A percentile compares a stretch with the other conserved stretches of the same genome.
Conservation (phyloP, 2,888 invertebrate genomes). For the Chymomyza caudatula region DNA sequence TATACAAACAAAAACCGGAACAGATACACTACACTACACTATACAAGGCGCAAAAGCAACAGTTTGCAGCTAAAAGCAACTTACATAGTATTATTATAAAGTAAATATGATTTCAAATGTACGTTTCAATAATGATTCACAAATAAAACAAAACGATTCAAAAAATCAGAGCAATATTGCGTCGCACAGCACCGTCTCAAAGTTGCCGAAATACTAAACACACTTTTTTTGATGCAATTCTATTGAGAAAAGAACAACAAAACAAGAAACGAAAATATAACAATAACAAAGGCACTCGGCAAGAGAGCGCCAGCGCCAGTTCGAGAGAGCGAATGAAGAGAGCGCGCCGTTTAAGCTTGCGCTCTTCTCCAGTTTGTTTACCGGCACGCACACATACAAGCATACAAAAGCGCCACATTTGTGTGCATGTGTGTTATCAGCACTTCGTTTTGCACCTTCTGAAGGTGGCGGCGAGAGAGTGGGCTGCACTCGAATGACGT, state of each 20-base stretch:
- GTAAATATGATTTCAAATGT: neutral
- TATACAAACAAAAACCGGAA: neutral
- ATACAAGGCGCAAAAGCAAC: too few relatives aligned
- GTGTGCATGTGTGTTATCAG: slow-evolving; percentile 47
- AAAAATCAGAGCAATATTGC: slow-evolving; percentile 45
- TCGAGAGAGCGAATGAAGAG: slow-evolving; percentile 27
- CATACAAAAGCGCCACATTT: neutral
- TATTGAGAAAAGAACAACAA: slow-evolving; percentile 38
- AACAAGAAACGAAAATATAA: slow-evolving; percentile 12
- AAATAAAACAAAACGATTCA: neutral
- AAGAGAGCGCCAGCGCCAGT: slow-evolving; percentile 29
- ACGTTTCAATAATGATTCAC: neutral
- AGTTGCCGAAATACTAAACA: slow-evolving; percentile 69
- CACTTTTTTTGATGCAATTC: slow-evolving; percentile 65
- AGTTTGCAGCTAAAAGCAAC: neutral
- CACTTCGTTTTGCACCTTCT: slow-evolving; percentile 45
- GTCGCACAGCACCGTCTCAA: slow-evolving; percentile 61
- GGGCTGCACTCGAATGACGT: slow-evolving; percentile 42
- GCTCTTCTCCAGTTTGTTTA: slow-evolving; percentile 54
- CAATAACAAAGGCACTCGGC: slow-evolving; percentile 28
- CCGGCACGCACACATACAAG: slow-evolving; percentile 28
- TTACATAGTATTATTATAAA: neutral
- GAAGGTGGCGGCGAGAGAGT: slow-evolving; percentile 8
- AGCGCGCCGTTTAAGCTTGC: slow-evolving; percentile 21
- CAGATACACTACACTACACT: too few relatives aligned